Evolutionary conservation across 2,797 vertebrate species (phyloP), one percentile per base, ranked within the genome.

Genomic region (Manis javanica): DNA sequence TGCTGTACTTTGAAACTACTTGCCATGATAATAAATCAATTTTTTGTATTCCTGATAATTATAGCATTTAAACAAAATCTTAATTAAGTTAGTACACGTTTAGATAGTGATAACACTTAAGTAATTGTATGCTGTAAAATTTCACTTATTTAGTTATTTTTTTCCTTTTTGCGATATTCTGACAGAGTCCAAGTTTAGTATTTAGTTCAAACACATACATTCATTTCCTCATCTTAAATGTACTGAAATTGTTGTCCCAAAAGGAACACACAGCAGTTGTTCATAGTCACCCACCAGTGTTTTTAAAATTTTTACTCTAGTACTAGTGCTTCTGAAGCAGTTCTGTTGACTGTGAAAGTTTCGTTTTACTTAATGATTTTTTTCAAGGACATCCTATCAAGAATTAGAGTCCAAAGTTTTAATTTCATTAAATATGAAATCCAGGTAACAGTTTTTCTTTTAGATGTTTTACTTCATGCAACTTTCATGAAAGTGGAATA

Each of bases 71-170:
- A 97, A 99, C 99, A 98, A 99, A 99, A 98, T 98, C 98, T 98
- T 99, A 99, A 99, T 99, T 98, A 97, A 98, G 99, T 99, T 99
- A 99, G 98, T 98, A 98, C 99, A 98, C 99, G 98, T 99, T 99
- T 99, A 99, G 99, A 99, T 99, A 98, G 98, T 99, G 99, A 99
- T 99, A 99, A 98, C 98, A 99, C 99, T 98, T 99, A 99, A 99
- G 98, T 99, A 99, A 99, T 99, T 99, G 98, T 95, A 96, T 90
- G 93, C 98, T 98, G 98, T 98, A 98, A 99, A 98, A 98, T 98
- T 98, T 98, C 96, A 98, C 97, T 98, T 98, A 97, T 75, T 98
- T 85, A 46, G 64, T 55, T 81, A 12, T 64, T 89, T 64, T 98
- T 96, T 97, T 96, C 75, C 14, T 86, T 97, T 95, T 98, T 97